These are phyloP conservation scores for Leptinotarsa peninsularis DNA, from an alignment of 2,888 invertebrate genomes.

Conservation along the genomic window DNA sequence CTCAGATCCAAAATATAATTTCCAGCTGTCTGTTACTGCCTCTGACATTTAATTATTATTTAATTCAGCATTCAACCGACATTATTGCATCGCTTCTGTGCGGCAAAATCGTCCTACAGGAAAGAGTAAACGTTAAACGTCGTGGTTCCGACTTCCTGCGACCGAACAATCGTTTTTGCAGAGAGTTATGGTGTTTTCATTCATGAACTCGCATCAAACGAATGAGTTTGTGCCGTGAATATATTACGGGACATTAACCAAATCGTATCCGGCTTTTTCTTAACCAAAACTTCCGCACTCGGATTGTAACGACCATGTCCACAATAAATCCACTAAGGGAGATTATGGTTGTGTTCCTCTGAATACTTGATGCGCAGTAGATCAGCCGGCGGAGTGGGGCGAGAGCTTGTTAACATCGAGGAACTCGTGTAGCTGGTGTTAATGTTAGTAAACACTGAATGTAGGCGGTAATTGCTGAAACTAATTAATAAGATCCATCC, in stretches of 20 bases:
- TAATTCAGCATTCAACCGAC: background rate
- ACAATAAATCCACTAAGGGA: background rate
- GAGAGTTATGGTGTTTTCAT: conserved; percentile 10
- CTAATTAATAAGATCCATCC: no score
- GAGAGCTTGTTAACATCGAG: no score
- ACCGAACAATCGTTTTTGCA: background rate
- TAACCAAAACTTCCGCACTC: conserved; percentile 18
- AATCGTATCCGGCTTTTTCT: conserved; percentile 29
- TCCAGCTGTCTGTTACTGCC: no score
- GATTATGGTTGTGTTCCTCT: background rate
- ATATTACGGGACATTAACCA: conserved; percentile 25
- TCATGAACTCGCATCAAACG: conserved; percentile 20
- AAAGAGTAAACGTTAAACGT: background rate
- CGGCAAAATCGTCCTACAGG: background rate
- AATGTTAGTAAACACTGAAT: no score
- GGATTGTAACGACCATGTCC: background rate
- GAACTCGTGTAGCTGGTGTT: no score
- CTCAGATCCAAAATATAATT: no score
- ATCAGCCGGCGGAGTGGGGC: no score
- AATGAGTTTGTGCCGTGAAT: conserved; percentile 28
- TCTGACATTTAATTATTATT: no score
- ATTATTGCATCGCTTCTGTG: background rate
- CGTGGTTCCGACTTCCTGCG: background rate
- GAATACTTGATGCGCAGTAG: no score
- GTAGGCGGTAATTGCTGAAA: no score